Conservation (phyloP, 1,140 invertebrate species). For the Bombus sibiricus region DNA sequence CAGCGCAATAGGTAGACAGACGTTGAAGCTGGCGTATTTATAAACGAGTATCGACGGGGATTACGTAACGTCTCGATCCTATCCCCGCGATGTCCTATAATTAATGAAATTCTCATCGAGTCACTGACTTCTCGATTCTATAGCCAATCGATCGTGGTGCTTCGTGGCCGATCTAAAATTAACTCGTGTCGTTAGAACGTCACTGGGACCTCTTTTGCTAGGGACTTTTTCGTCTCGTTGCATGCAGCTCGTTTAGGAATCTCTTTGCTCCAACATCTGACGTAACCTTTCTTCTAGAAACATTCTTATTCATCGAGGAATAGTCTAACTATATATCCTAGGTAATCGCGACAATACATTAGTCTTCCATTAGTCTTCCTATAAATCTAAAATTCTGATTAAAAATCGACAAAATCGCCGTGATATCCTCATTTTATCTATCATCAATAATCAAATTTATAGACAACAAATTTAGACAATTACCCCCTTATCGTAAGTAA, state of each 20-base stretch:
- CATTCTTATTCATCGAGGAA: neutral
- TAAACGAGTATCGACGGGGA: slow-evolving; percentile 37
- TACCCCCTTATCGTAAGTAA: no score
- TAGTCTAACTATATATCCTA: no score
- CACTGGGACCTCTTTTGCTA: slow-evolving; percentile 8
- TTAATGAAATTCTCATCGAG: slow-evolving; percentile 56
- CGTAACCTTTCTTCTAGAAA: neutral
- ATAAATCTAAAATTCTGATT: no score
- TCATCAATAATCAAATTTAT: no score
- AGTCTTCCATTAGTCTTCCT: no score
- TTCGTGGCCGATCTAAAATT: slow-evolving; percentile 38
- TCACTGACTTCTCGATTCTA: slow-evolving; percentile 46
- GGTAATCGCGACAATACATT: no score
- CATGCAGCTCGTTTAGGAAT: slow-evolving; percentile 10
- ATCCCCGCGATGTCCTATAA: slow-evolving; percentile 46
- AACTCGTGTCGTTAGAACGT: slow-evolving; percentile 30
- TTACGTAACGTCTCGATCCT: slow-evolving; percentile 35
- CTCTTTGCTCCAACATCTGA: slow-evolving; percentile 6
- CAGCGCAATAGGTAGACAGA: neutral
- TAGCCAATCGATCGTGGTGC: slow-evolving; percentile 30
- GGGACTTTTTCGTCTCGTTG: slow-evolving; percentile 29
- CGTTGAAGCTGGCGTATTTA: slow-evolving; percentile 24
- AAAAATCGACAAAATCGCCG: no score
- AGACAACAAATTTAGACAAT: no score
- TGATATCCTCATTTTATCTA: no score